These are phyloP conservation scores for Onychostruthus taczanowskii DNA, from an alignment of 2,113 vertebrate genomes.

Conservation along the genomic window DNA sequence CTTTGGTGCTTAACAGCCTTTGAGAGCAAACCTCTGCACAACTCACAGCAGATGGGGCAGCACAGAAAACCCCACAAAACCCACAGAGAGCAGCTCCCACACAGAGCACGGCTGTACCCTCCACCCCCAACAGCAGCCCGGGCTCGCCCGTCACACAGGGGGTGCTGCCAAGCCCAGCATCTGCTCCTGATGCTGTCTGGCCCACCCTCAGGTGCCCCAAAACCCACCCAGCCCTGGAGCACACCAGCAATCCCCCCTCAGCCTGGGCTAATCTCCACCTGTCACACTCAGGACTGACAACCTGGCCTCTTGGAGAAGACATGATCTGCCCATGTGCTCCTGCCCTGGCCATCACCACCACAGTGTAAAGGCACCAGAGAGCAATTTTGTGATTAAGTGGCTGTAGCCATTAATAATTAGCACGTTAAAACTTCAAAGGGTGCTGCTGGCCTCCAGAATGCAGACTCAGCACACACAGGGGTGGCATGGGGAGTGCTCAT, in stretches of 20 bases:
- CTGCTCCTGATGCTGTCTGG: not conserved
- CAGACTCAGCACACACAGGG: not conserved
- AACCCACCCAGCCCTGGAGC: not conserved
- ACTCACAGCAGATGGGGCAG: not conserved
- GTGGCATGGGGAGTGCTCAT: not conserved
- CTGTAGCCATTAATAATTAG: not conserved
- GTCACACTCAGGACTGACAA: not conserved
- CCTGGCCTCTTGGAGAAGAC: not conserved
- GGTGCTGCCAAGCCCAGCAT: not conserved
- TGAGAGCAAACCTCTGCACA: not conserved
- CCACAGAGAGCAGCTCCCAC: not conserved
- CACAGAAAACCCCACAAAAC: not conserved
- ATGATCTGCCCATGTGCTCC: not conserved
- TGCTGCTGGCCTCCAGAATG: not conserved
- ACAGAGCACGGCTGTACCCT: fast-evolving
- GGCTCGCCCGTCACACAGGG: not conserved
- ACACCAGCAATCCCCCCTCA: not conserved
- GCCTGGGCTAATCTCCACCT: not conserved
- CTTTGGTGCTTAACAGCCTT: not conserved
- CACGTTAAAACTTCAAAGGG: not conserved
- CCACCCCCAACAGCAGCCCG: fast-evolving
- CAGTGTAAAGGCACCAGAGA: not conserved
- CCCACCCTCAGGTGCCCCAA: not conserved
- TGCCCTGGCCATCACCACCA: not conserved
- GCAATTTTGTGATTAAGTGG: not conserved